phyloP scores from a whole-genome alignment of 1,140 invertebrate genomes.

The Andrena cerasifolii region DNA sequence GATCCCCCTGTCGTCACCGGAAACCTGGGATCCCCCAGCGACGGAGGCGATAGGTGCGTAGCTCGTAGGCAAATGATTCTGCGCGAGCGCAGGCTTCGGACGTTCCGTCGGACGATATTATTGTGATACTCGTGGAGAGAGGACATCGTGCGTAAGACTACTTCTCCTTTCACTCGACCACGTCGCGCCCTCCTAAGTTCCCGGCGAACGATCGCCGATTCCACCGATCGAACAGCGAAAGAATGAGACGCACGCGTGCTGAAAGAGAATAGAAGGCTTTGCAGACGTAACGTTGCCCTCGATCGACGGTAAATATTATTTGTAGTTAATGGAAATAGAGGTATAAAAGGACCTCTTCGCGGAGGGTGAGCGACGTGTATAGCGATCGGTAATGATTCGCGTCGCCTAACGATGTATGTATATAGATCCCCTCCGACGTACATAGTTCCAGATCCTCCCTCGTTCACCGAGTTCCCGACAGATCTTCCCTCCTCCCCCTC shows the following conservation, averaged over 20 bases:
- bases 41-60: not conserved
- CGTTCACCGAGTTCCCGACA: not conserved
- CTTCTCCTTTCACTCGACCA: conserved; percentile 3
- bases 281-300: too few species aligned
- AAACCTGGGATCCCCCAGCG: not conserved
- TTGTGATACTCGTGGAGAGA: conserved; percentile 78
- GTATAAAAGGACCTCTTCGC: not conserved
- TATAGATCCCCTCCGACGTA: conserved; percentile 25
- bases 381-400: conserved; percentile 5
- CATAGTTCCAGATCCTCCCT: conserved; percentile 35
- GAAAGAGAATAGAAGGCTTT: too few species aligned
- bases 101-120: conserved; percentile 81
- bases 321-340: too few species aligned
- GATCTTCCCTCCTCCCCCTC: conserved; percentile 17
- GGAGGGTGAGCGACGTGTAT: not conserved
- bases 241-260: too few species aligned
- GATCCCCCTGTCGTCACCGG: not conserved
- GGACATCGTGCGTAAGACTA: conserved; percentile 34
- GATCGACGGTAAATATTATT: too few species aligned
- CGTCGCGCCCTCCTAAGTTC: not conserved
- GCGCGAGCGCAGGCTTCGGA: conserved; percentile 75
- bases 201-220: not conserved
- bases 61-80: conserved; percentile 29
- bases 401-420: conserved; percentile 60
- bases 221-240: too few species aligned